A percentile compares a stretch with the other conserved stretches of the same genome.
phyloP scores from a whole-genome alignment of 2,797 vertebrate species.

The Coluber constrictor region DNA sequence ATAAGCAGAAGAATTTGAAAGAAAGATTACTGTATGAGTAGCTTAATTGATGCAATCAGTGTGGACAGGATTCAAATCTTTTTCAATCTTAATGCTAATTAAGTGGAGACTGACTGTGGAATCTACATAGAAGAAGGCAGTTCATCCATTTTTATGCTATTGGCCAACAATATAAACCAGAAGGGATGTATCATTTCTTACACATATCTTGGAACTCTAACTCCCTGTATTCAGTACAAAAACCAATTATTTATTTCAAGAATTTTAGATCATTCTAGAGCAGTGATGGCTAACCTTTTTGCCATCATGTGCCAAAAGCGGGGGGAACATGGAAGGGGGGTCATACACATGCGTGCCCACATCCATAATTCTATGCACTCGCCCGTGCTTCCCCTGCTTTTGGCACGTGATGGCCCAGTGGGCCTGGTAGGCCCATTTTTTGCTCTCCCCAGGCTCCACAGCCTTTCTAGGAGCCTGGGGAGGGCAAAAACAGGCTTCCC shows the following conservation, averaged over 20 bases:
- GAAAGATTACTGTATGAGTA: background rate
- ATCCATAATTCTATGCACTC: too few relatives aligned
- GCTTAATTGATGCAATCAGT: background rate
- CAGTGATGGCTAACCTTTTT: too few relatives aligned
- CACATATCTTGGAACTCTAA: background rate
- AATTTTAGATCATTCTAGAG: background rate
- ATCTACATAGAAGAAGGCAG: background rate
- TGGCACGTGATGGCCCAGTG: too few relatives aligned
- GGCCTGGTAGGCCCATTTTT: too few relatives aligned
- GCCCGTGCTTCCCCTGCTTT: too few relatives aligned
- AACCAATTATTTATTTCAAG: background rate
- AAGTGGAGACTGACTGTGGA: background rate
- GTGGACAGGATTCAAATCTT: background rate
- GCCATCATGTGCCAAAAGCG: too few relatives aligned
- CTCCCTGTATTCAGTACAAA: background rate
- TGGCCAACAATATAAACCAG: background rate
- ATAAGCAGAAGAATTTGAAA: background rate
- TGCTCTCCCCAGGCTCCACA: too few relatives aligned
- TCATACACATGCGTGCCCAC: too few relatives aligned
- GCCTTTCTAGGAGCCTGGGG: too few relatives aligned
- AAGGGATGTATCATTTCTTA: background rate
- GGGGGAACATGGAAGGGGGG: too few relatives aligned
- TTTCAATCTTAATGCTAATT: background rate
- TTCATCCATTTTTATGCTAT: background rate
- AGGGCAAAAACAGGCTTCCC: too few relatives aligned